Evolutionary conservation across 2,797 vertebrate genomes (phyloP).

Genomic region (Gymnoscopelus microlampas): DNA sequence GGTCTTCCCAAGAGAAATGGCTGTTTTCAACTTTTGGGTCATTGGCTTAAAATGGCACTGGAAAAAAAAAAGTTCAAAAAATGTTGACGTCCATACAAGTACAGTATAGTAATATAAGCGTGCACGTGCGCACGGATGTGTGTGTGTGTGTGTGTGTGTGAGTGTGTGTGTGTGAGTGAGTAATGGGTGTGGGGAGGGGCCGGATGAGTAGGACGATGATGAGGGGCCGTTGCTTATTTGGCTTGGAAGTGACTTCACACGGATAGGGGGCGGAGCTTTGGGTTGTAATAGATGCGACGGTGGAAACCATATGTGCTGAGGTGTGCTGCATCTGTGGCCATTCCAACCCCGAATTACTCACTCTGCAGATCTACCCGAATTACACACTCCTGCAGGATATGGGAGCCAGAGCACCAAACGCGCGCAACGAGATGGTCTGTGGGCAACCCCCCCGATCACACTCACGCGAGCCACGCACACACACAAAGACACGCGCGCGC

Average conservation of each 20-base stretch:
- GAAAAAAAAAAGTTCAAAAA: too few relatives aligned
- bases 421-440: slow-evolving; percentile 18
- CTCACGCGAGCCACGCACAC: background rate
- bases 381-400: slow-evolving; percentile 54
- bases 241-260: slow-evolving; percentile 85
- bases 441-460: slow-evolving; percentile 10
- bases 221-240: slow-evolving; percentile 81
- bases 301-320: slow-evolving; percentile 75
- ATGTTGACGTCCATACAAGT: too few relatives aligned
- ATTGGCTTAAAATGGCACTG: too few relatives aligned
- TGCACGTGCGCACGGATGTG: background rate
- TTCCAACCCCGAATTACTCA: slow-evolving; percentile 34
- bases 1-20: too few relatives aligned
- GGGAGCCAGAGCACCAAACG: slow-evolving; percentile 31
- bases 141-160: background rate
- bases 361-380: slow-evolving; percentile 43
- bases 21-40: too few relatives aligned
- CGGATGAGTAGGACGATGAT: slow-evolving; percentile 29
- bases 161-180: background rate
- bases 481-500: too few relatives aligned
- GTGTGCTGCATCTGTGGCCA: slow-evolving; percentile 67
- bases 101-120: too few relatives aligned
- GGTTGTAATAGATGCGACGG: slow-evolving; percentile 56
- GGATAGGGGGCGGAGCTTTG: slow-evolving; percentile 43
- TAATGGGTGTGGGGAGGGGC: background rate